A percentile compares a stretch with the other conserved stretches of the same genome.
These are phyloP conservation scores for Myrmecobius fasciatus DNA, from an alignment of 2,113 vertebrate species.

Conservation along the genomic window DNA sequence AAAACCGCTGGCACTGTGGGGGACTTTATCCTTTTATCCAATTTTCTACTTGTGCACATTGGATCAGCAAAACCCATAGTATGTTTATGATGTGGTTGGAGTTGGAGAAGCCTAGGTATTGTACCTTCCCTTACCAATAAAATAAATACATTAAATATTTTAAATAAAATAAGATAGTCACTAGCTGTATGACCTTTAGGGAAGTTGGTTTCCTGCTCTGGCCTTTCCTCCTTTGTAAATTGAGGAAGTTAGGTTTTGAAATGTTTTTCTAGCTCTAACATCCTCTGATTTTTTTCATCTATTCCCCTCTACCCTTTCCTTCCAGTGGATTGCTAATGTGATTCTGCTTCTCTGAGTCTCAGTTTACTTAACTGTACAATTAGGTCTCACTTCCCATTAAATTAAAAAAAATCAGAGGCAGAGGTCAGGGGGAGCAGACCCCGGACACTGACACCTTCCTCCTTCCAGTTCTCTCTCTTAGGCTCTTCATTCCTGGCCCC, in stretches of 20 bases:
- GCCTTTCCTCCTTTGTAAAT: background rate
- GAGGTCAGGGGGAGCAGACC: background rate
- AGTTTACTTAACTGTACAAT: background rate
- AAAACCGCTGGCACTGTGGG: conserved; percentile 19
- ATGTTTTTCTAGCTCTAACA: background rate
- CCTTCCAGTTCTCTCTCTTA: background rate
- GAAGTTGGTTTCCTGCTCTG: background rate
- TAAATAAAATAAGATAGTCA: background rate
- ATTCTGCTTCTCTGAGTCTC: background rate
- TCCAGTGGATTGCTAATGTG: background rate
- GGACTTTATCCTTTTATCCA: background rate
- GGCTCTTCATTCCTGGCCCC: background rate
- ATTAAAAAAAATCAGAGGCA: background rate
- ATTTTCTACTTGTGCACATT: conserved; percentile 55
- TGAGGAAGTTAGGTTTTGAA: background rate
- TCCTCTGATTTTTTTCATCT: background rate
- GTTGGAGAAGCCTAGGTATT: background rate
- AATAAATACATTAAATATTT: too few species aligned
- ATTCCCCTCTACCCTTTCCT: background rate
- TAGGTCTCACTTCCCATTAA: background rate
- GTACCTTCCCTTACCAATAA: background rate
- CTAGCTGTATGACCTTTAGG: background rate
- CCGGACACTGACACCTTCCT: background rate
- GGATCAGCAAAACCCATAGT: conserved; percentile 11
- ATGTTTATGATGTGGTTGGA: background rate